Evolutionary conservation across 2,888 invertebrate species (phyloP).

Genomic region (Daptonema setosum): DNA sequence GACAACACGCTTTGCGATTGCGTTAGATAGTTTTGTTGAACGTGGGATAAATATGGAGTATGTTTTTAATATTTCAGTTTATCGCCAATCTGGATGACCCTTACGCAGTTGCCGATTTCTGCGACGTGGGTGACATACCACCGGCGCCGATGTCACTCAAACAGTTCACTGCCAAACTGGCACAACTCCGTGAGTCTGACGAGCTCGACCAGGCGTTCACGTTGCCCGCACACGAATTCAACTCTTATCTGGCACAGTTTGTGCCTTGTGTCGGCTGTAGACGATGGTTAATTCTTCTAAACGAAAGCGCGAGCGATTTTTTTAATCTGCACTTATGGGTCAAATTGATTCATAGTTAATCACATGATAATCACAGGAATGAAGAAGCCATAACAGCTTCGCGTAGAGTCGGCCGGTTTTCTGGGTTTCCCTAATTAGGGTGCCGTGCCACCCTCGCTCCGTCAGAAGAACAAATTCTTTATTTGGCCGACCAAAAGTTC

Average conservation of each 20-base stretch:
- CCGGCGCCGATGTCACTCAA: constrained; percentile 36
- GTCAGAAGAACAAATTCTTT: too few species aligned
- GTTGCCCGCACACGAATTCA: constrained; percentile 58
- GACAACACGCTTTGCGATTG: too few species aligned
- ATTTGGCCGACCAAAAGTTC: too few species aligned
- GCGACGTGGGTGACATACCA: too few species aligned
- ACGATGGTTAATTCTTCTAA: constrained; percentile 43
- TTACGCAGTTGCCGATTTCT: constrained; percentile 48
- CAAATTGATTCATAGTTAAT: too few species aligned
- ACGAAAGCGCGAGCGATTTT: too few species aligned
- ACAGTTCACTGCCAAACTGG: constrained; percentile 59
- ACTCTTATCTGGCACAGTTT: constrained; percentile 62
- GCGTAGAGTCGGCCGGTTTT: too few species aligned
- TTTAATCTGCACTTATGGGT: too few species aligned
- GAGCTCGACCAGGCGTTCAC: constrained; percentile 58
- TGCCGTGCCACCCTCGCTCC: too few species aligned
- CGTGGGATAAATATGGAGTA: too few species aligned
- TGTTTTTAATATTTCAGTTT: constrained; percentile 42
- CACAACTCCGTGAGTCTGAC: constrained; percentile 45
- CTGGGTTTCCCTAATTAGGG: too few species aligned
- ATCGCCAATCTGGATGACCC: constrained; percentile 70
- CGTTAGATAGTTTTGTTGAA: too few species aligned
- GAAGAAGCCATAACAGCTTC: not conserved
- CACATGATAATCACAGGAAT: not conserved
- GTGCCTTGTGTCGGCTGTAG: constrained; percentile 84